These are phyloP conservation scores for Stenurella melanura DNA, from an alignment of 2,888 invertebrate species.

Conservation along the genomic window DNA sequence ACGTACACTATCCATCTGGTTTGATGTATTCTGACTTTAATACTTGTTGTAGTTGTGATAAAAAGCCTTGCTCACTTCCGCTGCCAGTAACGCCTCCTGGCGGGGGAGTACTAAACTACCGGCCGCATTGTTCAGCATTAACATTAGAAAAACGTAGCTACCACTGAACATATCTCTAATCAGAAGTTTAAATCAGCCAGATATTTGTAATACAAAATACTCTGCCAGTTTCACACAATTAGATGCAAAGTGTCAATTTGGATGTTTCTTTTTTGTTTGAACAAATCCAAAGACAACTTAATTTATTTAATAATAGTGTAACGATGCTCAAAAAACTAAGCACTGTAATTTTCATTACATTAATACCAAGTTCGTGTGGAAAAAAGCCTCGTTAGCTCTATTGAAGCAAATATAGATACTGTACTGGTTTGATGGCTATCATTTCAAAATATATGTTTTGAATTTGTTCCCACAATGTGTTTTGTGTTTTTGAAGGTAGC, in stretches of 20 bases:
- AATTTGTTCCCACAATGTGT: conserved; percentile 17
- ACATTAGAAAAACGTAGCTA: conserved; percentile 39
- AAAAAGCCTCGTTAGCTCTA: conserved; percentile 31
- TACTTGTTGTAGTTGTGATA: conserved; percentile 67
- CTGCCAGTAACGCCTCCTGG: conserved; percentile 59
- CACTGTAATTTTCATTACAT: conserved; percentile 31
- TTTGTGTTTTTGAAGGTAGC: background rate
- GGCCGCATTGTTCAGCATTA: conserved; percentile 52
- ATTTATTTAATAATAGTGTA: conserved; percentile 31
- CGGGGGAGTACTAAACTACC: conserved; percentile 63
- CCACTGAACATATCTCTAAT: conserved; percentile 31
- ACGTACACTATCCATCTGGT: conserved; percentile 56
- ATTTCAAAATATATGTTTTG: background rate
- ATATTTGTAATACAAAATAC: conserved; percentile 12
- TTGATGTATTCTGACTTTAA: conserved; percentile 62
- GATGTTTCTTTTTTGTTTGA: conserved; percentile 12
- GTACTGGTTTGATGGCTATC: background rate
- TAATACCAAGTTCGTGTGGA: conserved; percentile 7
- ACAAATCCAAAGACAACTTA: conserved; percentile 23
- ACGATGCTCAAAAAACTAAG: conserved; percentile 5
- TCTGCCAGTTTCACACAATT: conserved; percentile 1
- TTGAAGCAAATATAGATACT: conserved; percentile 28
- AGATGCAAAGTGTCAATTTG: conserved; percentile 5
- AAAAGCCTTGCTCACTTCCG: conserved; percentile 71
- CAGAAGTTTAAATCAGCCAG: background rate